Evolutionary conservation across 1,140 invertebrate genomes (phyloP).

Genomic region (Aphis gossypii): DNA sequence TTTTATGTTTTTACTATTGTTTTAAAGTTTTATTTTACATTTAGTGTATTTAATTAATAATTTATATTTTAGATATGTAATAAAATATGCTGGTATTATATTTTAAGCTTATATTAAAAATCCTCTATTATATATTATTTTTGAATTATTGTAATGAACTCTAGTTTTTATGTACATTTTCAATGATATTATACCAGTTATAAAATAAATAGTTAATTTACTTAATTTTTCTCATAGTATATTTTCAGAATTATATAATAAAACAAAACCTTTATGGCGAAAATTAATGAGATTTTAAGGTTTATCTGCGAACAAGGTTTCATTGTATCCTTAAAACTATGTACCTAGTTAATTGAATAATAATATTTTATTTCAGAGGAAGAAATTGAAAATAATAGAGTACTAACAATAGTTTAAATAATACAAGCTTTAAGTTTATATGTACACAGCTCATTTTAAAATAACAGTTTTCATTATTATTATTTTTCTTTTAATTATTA

Average conservation of each 20-base stretch:
- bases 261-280: not conserved
- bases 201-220: not conserved
- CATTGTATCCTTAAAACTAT: not conserved
- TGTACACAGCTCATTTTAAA: not conserved
- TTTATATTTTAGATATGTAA: constrained; percentile 12
- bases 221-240: not conserved
- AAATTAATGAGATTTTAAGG: not conserved
- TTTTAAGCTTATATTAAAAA: not conserved
- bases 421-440: not conserved
- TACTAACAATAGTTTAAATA: not conserved
- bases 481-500: not conserved
- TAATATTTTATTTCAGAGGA: not conserved
- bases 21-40: not conserved
- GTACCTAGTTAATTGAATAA: not conserved
- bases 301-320: not conserved
- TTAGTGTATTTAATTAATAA: not conserved
- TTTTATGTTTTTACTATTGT: not conserved
- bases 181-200: not conserved
- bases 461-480: not conserved
- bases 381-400: not conserved
- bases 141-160: not conserved
- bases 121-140: not conserved
- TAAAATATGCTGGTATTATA: not conserved
- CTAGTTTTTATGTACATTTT: not conserved
- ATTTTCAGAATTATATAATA: not conserved